Base-by-base conservation (phyloP, 2,888 invertebrate species). In the Drosophila eohydei region DNA sequence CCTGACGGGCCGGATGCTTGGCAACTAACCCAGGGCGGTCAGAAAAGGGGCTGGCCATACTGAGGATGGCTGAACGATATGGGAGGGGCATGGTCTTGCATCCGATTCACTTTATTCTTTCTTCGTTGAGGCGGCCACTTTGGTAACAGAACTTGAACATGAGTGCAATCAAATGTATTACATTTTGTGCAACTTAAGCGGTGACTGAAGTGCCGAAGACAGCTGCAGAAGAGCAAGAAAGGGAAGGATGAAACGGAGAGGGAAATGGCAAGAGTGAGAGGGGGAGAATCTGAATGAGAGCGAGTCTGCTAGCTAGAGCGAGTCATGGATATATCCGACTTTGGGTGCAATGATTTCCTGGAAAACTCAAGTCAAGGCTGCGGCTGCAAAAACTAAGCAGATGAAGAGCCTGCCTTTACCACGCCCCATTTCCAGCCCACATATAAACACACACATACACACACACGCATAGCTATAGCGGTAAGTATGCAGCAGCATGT, bases 101-200 rank as follows among this genome's bases (percentile, higher is more conserved):
- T 75, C 81, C 84, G 81, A 75, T 83, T 77, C 75, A 74, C 70
- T 83, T 81, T 68, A 83, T 81, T 83, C 74, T 80, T 83, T 80
- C 67, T 75, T 71, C 73, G 71, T 67, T 59, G 74, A 71, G 66
- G 78, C 78, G 77, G 88, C 88, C 81, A 85, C 85, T 88, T 85
- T 88, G 83, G 86, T 80, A 82, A 74, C 81, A 85, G 78, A 86
- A 83, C 88, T 88, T 85, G 86, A 87, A 81, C 86, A 88, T 81
- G 88, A 86, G 86, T 86, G 86, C 86, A 86, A 86, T 86, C 86
- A 86, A 86, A 86, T 86, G 86, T 86, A 85, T 88, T 83, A 88
- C 88, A 86, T 88, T 83, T 84, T 86, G 85, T 86, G 86, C 78
- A 88, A 88, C 81, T 85, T 83, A 83, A 83, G 83, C 81, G 83